Percentiles rank a stretch among this genome's conserved stretches.
Conservation (phyloP, 2,797 vertebrate species). For the Linurgus olivaceus region DNA sequence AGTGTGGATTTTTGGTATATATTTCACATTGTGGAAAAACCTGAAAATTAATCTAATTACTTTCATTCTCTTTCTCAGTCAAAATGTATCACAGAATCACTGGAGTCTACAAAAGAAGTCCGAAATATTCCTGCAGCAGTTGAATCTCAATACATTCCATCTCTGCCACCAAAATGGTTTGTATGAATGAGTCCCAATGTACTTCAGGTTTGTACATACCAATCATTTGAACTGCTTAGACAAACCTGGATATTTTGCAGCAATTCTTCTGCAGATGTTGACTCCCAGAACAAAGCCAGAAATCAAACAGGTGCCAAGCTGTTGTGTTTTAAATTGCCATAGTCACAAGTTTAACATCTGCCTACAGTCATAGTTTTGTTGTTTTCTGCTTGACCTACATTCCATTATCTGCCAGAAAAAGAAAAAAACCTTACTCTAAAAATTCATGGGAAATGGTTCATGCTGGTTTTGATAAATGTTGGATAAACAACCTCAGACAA, state of each 20-base stretch:
- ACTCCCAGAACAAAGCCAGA: background rate
- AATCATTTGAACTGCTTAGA: background rate
- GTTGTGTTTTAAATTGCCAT: background rate
- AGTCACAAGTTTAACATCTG: background rate
- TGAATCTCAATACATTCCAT: background rate
- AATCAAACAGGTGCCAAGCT: background rate
- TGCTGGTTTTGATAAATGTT: constrained; percentile 3
- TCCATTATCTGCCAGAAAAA: background rate
- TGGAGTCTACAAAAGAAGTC: background rate
- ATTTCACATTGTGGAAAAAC: background rate
- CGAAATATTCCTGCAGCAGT: background rate
- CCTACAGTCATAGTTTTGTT: background rate
- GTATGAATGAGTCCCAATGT: background rate
- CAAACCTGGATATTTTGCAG: background rate
- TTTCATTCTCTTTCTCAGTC: background rate
- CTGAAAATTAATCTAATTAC: background rate
- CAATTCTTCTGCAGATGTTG: background rate
- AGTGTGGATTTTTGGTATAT: background rate
- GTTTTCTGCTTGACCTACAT: background rate
- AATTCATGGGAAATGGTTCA: background rate
- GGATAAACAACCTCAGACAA: background rate
- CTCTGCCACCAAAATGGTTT: background rate
- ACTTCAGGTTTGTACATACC: background rate
- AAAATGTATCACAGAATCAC: background rate
- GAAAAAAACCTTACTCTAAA: background rate